These are phyloP conservation scores for Ctena decussata DNA, from an alignment of 2,888 invertebrate genomes.

Conservation along the genomic window DNA sequence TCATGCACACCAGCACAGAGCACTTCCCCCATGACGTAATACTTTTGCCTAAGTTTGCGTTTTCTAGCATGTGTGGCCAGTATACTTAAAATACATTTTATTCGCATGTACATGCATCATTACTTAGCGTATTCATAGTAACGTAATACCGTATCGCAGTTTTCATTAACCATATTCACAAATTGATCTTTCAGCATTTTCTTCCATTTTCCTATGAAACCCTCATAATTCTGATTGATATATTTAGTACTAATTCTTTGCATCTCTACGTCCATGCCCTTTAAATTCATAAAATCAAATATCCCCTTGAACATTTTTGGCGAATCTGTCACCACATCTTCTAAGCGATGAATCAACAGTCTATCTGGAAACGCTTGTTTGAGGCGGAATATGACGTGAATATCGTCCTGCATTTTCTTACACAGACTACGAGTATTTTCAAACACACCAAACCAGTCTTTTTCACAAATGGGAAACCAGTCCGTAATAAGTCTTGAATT, in stretches of 20 bases:
- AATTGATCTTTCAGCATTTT: neutral
- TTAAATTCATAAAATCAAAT: neutral
- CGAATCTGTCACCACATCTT: neutral
- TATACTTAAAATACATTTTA: no score
- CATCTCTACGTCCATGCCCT: neutral
- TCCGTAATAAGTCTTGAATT: neutral
- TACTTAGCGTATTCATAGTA: neutral
- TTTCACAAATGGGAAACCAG: slow-evolving; percentile 7
- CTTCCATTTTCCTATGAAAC: neutral
- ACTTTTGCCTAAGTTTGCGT: no score
- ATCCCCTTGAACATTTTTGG: neutral
- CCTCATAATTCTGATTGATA: neutral
- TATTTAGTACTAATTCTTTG: neutral
- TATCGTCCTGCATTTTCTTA: neutral
- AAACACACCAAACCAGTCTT: neutral
- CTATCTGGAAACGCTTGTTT: neutral
- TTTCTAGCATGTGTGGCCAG: no score
- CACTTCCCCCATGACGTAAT: no score
- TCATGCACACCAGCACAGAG: no score
- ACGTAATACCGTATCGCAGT: neutral
- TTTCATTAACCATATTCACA: neutral
- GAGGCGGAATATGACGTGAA: neutral
- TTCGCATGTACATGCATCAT: neutral
- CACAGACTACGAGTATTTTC: neutral
- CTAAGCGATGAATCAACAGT: neutral